These are phyloP conservation scores for Tupaia chinensis DNA, from an alignment of 2,113 vertebrate species.

Conservation along the genomic window DNA sequence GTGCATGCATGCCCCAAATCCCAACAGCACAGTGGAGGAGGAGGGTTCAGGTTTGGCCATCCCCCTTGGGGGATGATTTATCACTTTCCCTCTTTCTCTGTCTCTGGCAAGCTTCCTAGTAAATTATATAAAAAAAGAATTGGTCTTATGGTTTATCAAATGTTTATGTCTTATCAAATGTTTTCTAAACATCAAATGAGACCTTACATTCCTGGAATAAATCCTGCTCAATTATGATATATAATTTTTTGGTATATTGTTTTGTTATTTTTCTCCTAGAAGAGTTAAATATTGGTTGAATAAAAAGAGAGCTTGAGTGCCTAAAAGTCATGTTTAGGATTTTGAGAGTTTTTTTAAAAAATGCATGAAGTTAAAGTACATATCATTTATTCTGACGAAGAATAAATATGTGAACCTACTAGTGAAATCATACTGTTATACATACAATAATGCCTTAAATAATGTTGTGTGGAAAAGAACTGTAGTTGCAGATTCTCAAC, in stretches of 20 bases:
- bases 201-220: constrained; percentile 47
- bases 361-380: not conserved
- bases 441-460: not conserved
- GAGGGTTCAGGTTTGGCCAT: too few relatives aligned
- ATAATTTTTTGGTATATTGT: constrained; percentile 33
- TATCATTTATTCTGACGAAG: constrained; percentile 29
- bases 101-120: too few relatives aligned
- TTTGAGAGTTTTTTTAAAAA: constrained; percentile 26
- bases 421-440: not conserved
- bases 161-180: constrained; percentile 36
- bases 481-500: not conserved
- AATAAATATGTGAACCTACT: not conserved
- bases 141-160: too few relatives aligned
- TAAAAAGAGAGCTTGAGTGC: not conserved
- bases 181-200: not conserved
- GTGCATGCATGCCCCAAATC: too few relatives aligned
- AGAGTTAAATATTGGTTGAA: constrained; percentile 41
- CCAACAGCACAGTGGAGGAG: too few relatives aligned
- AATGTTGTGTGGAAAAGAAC: not conserved
- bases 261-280: constrained; percentile 1
- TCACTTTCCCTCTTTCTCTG: too few relatives aligned
- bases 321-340: constrained; percentile 33
- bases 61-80: too few relatives aligned
- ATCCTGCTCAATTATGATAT: constrained; percentile 12
- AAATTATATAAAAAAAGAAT: too few relatives aligned